Evolutionary conservation across 2,113 vertebrate genomes (phyloP), one percentile per base, ranked within the genome.

Genomic region (Prunella himalayana): DNA sequence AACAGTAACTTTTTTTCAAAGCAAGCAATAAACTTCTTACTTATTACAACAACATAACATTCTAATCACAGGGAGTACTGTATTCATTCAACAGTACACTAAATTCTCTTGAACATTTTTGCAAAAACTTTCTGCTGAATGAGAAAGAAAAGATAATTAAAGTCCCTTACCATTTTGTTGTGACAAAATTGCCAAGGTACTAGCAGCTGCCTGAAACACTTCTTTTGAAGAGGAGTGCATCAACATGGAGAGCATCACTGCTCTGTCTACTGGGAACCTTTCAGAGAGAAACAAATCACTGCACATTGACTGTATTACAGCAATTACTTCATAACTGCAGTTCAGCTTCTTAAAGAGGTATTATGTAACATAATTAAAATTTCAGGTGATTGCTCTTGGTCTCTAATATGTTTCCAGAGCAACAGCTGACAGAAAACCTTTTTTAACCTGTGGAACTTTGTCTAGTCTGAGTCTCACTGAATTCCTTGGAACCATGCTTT

Each of bases 241-340:
- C 86, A 99, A 90, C 98, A 99, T 99, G 72, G 99, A 98, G 0
- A 98, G 98, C 99, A 99, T 99, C 66, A 99, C 94, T 90, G 98
- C 98, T 77, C 98, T 98, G 78, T 99, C 98, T 69, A 98, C 88
- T 8, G 99, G 99, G 81, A 98, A 98, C 97, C 99, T 99, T 91
- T 69, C 61, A 91, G 91, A 93, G 33, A 96, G 51, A 86, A 91
- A 92, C 24, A 65, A 76, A 87, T 79, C 61, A 84, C 45, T 71
- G 71, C 21, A 83, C 65, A 86, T 41, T 5, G 22, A 68, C 28
- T 45, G 20, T 24, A 80, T 41, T 27, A 83, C 35, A 87, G 30
- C 8, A 63, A 39, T 39, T 94, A 83, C 27, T 30, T 84, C n/a
- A 9, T 10, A 45, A 79, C 2, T 22, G 6, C n/a, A 86, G 30